Conservation (phyloP, 1,140 invertebrate genomes). For the Leptopilina clavipes region DNA sequence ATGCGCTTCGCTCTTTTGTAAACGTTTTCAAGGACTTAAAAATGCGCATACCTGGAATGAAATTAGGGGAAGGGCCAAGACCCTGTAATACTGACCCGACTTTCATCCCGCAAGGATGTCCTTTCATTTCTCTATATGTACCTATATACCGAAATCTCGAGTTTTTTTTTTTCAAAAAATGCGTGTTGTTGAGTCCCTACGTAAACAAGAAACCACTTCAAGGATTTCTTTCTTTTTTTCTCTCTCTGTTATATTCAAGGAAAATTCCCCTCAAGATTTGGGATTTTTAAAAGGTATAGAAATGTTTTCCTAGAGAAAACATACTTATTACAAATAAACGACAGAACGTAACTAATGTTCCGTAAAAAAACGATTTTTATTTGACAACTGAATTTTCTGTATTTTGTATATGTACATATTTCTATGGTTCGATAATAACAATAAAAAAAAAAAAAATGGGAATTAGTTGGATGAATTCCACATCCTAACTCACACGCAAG, state of each 20-base stretch:
- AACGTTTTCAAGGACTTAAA: conserved; percentile 8
- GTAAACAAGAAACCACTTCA: conserved; percentile 22
- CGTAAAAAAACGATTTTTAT: not conserved
- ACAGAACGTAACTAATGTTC: conserved; percentile 21
- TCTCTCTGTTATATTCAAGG: conserved; percentile 6
- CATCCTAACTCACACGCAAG: conserved; percentile 10
- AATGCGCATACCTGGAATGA: conserved; percentile 2
- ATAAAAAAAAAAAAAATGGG: not conserved
- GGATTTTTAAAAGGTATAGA: not conserved
- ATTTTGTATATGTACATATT: not conserved
- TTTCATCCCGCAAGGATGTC: conserved; percentile 3
- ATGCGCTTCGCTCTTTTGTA: conserved; percentile 3
- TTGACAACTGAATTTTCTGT: conserved; percentile 11
- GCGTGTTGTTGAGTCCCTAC: not conserved
- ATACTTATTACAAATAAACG: not conserved
- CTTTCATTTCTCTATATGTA: conserved; percentile 15
- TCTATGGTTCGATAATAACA: not conserved
- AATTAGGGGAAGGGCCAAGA: conserved; percentile 6
- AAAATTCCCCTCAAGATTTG: conserved; percentile 9
- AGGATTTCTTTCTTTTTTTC: conserved; percentile 5
- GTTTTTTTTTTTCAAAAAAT: conserved; percentile 7
- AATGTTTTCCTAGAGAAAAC: conserved; percentile 5
- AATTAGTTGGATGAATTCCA: conserved; percentile 23
- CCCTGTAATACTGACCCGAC: conserved; percentile 23
- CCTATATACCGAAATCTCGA: not conserved